These are phyloP conservation scores for Drosophila subpulchrella DNA, from an alignment of 1,140 invertebrate species.

Conservation along the genomic window DNA sequence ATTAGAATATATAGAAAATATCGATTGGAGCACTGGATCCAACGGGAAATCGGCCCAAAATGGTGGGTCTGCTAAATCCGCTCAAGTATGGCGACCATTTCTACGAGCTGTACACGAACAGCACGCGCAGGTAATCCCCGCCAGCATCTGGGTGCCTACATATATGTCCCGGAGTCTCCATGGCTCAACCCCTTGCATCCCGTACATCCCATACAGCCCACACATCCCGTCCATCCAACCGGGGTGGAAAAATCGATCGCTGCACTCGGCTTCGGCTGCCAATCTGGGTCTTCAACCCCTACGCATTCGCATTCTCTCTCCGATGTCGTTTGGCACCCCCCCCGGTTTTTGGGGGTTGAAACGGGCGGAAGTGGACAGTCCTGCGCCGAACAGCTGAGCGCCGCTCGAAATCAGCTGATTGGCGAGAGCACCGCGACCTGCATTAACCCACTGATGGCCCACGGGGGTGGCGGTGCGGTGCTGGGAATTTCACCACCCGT, in stretches of 20 bases:
- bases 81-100: constrained; percentile 84
- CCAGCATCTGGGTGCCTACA: constrained; percentile 15
- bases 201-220: constrained; percentile 10
- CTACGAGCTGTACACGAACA: constrained; percentile 83
- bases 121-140: constrained; percentile 76
- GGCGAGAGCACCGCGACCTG: constrained; percentile 49
- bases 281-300: constrained; percentile 77
- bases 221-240: constrained; percentile 15
- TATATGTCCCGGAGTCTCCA: background rate
- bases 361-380: constrained; percentile 58
- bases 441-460: constrained; percentile 51
- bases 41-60: constrained; percentile 31
- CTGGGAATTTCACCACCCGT: background rate
- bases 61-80: constrained; percentile 83
- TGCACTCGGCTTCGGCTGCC: constrained; percentile 37
- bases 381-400: constrained; percentile 56
- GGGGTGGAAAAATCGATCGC: constrained; percentile 79
- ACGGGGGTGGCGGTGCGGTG: background rate
- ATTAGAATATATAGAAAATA: constrained; percentile 53
- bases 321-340: background rate
- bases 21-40: constrained; percentile 58
- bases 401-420: constrained; percentile 29
- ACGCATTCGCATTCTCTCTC: background rate
- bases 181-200: background rate
- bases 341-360: constrained; percentile 39